These are phyloP conservation scores for Bombus haemorrhoidalis DNA, from an alignment of 1,140 invertebrate species.

Conservation along the genomic window DNA sequence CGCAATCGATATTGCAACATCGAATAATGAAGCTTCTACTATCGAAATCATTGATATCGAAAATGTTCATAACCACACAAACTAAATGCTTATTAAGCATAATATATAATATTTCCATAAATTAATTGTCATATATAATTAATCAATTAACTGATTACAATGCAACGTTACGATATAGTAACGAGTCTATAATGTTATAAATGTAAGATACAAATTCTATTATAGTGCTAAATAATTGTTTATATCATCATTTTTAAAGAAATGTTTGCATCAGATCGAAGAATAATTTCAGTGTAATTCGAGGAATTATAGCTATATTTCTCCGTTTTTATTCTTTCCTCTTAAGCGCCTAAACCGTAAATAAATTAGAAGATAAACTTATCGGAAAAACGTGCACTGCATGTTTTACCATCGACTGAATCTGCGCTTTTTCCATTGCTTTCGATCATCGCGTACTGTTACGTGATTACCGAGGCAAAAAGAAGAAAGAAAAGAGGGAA, in stretches of 20 bases:
- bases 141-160: neutral
- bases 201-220: neutral
- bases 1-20: conserved; percentile 14
- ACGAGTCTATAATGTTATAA: neutral
- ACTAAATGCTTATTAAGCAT: conserved; percentile 3
- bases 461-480: conserved; percentile 34
- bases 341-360: conserved; percentile 7
- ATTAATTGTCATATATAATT: neutral
- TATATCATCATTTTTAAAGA: too few relatives aligned
- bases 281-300: neutral
- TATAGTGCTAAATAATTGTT: neutral
- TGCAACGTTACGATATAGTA: neutral
- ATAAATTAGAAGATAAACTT: conserved; percentile 44
- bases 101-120: conserved; percentile 11
- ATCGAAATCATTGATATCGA: conserved; percentile 8
- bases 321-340: neutral
- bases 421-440: neutral
- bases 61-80: neutral
- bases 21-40: neutral
- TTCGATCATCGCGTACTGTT: conserved; percentile 32
- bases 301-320: neutral
- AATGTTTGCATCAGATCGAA: neutral
- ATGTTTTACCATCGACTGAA: conserved; percentile 12
- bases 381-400: conserved; percentile 5
- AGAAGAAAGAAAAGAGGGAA: neutral